Percentiles rank a stretch among this genome's conserved stretches.
These are phyloP conservation scores for Sebastes kiyomatsui DNA, from an alignment of 2,797 vertebrate species.

Conservation along the genomic window DNA sequence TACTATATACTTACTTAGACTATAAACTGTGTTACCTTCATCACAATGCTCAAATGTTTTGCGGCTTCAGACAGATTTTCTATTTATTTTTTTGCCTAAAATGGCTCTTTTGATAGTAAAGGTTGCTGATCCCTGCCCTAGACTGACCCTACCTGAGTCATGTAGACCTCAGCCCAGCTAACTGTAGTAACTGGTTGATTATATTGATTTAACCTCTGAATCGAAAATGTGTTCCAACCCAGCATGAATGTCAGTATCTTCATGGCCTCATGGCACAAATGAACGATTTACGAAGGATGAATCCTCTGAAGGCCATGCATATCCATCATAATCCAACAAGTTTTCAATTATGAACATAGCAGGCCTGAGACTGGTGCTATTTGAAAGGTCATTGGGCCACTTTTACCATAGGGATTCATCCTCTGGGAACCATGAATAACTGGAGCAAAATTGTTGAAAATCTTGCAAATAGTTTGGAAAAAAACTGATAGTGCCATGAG, in stretches of 20 bases:
- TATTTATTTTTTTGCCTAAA: too few species aligned
- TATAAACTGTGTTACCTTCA: too few species aligned
- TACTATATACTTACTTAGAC: too few species aligned
- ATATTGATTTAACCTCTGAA: neutral
- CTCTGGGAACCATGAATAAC: neutral
- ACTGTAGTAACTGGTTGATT: neutral
- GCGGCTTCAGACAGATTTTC: too few species aligned
- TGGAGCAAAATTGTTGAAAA: neutral
- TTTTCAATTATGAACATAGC: neutral
- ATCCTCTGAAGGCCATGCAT: neutral
- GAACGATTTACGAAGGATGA: too few species aligned
- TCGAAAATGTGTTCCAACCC: too few species aligned
- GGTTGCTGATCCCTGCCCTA: too few species aligned
- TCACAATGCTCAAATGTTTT: too few species aligned
- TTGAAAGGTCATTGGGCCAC: neutral
- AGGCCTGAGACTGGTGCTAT: neutral
- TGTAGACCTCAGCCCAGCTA: too few species aligned
- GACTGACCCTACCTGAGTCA: neutral
- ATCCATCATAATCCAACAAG: neutral
- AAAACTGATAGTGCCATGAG: neutral
- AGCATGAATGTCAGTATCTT: too few species aligned
- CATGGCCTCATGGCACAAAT: too few species aligned
- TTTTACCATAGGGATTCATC: neutral
- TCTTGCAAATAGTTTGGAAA: neutral
- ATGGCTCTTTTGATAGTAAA: too few species aligned